Base-by-base conservation (phyloP, 2,888 invertebrate genomes). In the Pantelozetes paolii region DNA sequence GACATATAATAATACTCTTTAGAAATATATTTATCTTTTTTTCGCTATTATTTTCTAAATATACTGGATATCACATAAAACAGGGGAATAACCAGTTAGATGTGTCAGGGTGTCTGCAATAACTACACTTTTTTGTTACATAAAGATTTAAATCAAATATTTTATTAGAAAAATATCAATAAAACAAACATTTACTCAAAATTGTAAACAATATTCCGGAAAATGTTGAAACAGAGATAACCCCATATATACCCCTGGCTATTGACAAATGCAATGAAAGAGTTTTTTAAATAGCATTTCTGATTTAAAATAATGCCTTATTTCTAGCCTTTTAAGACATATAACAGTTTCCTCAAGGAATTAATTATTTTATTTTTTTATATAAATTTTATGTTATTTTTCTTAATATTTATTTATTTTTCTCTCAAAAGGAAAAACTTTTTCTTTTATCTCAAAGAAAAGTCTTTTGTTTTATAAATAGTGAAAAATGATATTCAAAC, bases 261-360 rank as follows among this genome's bases (percentile, higher is more conserved):
- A n/a, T n/a, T n/a, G n/a, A n/a, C n/a, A n/a, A n/a, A n/a, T n/a
- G n/a, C n/a, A n/a, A n/a, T n/a, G n/a, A n/a, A n/a, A n/a, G n/a
- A n/a, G n/a, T n/a, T n/a, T 62, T 28, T 62, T 11, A 62, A 62
- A 32, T 62, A 32, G 20, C 23, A 30, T 62, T 36, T 62, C 32
- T 32, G 30, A 62, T 62, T 62, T 62, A 62, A 62, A 62, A 62
- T 62, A 62, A 30, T 62, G 62, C 28, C 30, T 9, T 62, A 18
- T 36, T 9, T 9, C 36, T 36, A 8, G 5, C 36, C 32, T 6
- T 8, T 23, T 8, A 8, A 36, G 32, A 26, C 2, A 6, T 23
- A 62, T 32, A 62, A 62, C 32, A 62, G 28, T 62, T 62, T 62
- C 62, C 62, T 62, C 30, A 18, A 62, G 62, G 62, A 62, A 32